Conservation (phyloP, 2,888 invertebrate genomes). For the Dynastes hyllus region DNA sequence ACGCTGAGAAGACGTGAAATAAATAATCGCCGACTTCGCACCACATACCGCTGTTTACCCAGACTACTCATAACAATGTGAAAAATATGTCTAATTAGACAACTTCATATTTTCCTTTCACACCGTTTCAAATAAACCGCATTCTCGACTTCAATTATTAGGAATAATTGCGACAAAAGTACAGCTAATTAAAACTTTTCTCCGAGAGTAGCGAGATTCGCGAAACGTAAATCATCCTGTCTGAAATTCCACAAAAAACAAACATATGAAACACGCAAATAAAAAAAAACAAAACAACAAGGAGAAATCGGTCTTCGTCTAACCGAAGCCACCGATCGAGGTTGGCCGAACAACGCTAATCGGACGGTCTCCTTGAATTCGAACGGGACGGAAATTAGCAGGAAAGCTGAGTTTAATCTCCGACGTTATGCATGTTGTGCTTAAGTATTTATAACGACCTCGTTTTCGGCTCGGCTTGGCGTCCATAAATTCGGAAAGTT, state of each 20-base stretch:
- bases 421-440: constrained; percentile 12
- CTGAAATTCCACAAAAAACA: not conserved
- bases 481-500: constrained; percentile 33
- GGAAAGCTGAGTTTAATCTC: constrained; percentile 31
- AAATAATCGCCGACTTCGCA: too few relatives aligned
- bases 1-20: too few relatives aligned
- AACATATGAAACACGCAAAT: too few relatives aligned
- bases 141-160: constrained; percentile 7
- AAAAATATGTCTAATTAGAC: too few relatives aligned
- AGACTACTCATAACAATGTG: too few relatives aligned
- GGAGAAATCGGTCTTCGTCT: not conserved
- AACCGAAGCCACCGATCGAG: not conserved
- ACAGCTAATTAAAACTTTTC: constrained; percentile 18
- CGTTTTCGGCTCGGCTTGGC: not conserved
- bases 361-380: not conserved
- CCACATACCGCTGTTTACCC: too few relatives aligned
- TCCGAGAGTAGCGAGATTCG: not conserved
- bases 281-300: too few relatives aligned
- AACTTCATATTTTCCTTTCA: too few relatives aligned
- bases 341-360: not conserved
- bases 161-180: constrained; percentile 2
- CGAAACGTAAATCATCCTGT: not conserved
- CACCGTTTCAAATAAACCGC: not conserved
- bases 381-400: constrained; percentile 26
- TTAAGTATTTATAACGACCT: constrained; percentile 28